phyloP scores from a whole-genome alignment of 2,113 vertebrate genomes.

The Callopanchax toddi region DNA sequence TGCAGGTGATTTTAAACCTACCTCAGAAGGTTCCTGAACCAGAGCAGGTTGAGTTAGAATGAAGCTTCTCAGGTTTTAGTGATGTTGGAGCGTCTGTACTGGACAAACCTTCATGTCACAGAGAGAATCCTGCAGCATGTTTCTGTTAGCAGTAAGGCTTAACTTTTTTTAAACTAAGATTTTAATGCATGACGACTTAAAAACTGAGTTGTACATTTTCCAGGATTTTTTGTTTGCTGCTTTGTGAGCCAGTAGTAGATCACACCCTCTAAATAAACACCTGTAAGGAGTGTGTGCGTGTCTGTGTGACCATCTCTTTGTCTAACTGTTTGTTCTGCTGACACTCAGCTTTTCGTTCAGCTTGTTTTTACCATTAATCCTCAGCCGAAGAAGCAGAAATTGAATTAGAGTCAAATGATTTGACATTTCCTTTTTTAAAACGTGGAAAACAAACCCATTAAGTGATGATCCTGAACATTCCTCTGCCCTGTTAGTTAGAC shows the following conservation, averaged over 20 bases:
- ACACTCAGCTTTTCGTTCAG: too few species aligned
- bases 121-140: background rate
- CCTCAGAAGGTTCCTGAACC: too few species aligned
- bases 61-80: background rate
- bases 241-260: background rate
- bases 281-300: background rate
- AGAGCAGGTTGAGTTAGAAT: too few species aligned
- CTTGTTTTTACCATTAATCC: slow-evolving; percentile 19
- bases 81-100: background rate
- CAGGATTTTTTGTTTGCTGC: too few species aligned
- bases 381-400: slow-evolving; percentile 37
- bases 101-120: background rate
- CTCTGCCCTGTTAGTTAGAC: too few species aligned
- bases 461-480: slow-evolving; percentile 40
- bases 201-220: too few species aligned
- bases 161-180: too few species aligned
- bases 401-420: slow-evolving; percentile 33
- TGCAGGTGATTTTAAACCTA: too few species aligned
- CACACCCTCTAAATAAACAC: slow-evolving; percentile 47
- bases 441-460: slow-evolving; percentile 20
- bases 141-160: too few species aligned
- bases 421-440: slow-evolving; percentile 1
- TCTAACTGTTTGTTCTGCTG: too few species aligned
- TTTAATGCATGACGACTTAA: too few species aligned
- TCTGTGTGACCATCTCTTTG: too few species aligned